Percentiles rank a stretch among this genome's conserved stretches.
phyloP scores from a whole-genome alignment of 2,888 invertebrate species.

The Agrypnus murinus region DNA sequence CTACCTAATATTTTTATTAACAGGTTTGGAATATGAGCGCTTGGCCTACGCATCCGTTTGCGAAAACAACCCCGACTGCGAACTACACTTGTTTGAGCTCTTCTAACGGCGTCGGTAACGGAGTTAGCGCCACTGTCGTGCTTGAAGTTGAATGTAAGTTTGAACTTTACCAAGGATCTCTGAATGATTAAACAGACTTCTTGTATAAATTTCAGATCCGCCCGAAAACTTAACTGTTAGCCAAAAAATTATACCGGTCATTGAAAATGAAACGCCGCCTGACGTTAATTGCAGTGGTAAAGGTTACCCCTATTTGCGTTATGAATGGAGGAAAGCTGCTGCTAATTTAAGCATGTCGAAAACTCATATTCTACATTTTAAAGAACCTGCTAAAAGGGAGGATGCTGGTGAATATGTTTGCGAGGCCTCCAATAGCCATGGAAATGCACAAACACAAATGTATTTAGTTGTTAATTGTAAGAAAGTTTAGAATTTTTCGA shows the following conservation, averaged over 20 bases:
- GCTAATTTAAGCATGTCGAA: constrained; percentile 72
- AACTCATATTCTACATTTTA: constrained; percentile 75
- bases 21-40: constrained; percentile 90
- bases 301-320: constrained; percentile 82
- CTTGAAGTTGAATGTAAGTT: constrained; percentile 93
- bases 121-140: constrained; percentile 88
- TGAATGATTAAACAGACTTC: constrained; percentile 8
- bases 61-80: constrained; percentile 84
- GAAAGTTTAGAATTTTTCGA: constrained; percentile 64
- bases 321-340: constrained; percentile 81
- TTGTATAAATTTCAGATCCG: constrained; percentile 75
- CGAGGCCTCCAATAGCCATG: constrained; percentile 86
- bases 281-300: constrained; percentile 76
- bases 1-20: constrained; percentile 20
- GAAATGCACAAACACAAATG: constrained; percentile 78
- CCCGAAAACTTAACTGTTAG: constrained; percentile 91
- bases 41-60: constrained; percentile 86
- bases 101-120: constrained; percentile 83
- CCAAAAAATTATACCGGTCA: constrained; percentile 72
- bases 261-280: constrained; percentile 75
- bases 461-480: constrained; percentile 90
- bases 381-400: constrained; percentile 78
- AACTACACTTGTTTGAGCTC: constrained; percentile 90
- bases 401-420: constrained; percentile 88
- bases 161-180: not conserved